Evolutionary conservation across 2,797 vertebrate genomes (phyloP).

Genomic region (Falco naumanni): DNA sequence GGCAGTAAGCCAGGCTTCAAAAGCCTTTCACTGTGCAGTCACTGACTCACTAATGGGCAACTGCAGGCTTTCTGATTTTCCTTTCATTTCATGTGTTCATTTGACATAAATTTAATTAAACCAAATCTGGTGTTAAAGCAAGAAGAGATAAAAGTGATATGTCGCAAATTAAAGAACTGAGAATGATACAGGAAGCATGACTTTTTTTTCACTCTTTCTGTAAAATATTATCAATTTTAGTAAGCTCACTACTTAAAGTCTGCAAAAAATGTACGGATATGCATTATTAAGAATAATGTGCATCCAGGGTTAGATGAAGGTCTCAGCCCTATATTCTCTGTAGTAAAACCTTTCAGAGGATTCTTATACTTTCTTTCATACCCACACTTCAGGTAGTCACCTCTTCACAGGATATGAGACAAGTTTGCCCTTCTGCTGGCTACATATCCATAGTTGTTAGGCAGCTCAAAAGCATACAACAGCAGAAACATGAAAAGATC

Average conservation of each 20-base stretch:
- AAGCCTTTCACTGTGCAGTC: constrained; percentile 83
- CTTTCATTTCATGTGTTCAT: constrained; percentile 84
- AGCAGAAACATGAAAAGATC: constrained; percentile 79
- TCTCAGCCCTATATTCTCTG: constrained; percentile 79
- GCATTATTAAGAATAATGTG: constrained; percentile 83
- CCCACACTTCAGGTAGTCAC: constrained; percentile 81
- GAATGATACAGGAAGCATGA: constrained; percentile 80
- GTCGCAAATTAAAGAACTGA: constrained; percentile 82
- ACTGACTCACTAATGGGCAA: constrained; percentile 86
- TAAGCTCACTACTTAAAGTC: constrained; percentile 73
- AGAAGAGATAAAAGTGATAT: constrained; percentile 84
- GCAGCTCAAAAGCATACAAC: constrained; percentile 77
- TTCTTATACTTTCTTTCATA: constrained; percentile 79
- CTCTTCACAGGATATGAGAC: constrained; percentile 78
- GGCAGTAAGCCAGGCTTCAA: constrained; percentile 85
- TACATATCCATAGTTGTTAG: constrained; percentile 74
- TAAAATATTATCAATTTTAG: constrained; percentile 80
- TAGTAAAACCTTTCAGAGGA: constrained; percentile 80
- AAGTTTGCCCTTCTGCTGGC: constrained; percentile 72
- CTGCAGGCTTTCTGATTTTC: constrained; percentile 85
- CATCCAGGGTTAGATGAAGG: constrained; percentile 80
- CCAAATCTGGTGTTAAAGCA: constrained; percentile 84
- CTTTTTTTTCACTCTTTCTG: constrained; percentile 57
- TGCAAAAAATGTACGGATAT: constrained; percentile 67
- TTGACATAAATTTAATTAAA: constrained; percentile 89